Percentiles rank a stretch among this genome's conserved stretches.
These are phyloP conservation scores for Merops nubicus DNA, from an alignment of 2,113 vertebrate species.

Conservation along the genomic window DNA sequence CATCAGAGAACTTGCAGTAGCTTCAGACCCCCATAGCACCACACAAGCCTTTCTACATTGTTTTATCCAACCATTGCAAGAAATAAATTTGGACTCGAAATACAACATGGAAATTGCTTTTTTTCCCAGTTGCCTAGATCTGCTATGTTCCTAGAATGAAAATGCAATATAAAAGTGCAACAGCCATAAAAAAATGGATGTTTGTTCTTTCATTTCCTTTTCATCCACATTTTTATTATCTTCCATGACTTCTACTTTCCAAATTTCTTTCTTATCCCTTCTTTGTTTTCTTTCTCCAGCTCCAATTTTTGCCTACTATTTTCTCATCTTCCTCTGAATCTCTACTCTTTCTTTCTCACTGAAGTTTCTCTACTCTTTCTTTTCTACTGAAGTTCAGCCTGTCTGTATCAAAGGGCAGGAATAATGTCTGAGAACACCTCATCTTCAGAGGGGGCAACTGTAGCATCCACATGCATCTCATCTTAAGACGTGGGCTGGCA, in stretches of 20 bases:
- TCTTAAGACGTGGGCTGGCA: neutral
- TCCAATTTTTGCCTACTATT: neutral
- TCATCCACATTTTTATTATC: neutral
- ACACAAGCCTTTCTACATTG: neutral
- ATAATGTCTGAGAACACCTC: fast-evolving
- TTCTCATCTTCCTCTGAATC: neutral
- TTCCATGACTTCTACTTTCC: neutral
- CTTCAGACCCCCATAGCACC: neutral
- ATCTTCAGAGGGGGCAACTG: neutral
- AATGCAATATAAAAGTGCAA: neutral
- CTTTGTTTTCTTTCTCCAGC: neutral
- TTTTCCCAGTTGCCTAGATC: neutral
- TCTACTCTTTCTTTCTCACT: neutral
- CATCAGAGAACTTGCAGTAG: neutral
- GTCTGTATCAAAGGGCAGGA: neutral
- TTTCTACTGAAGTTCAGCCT: neutral
- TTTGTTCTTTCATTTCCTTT: neutral
- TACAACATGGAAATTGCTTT: neutral
- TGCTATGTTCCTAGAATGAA: neutral
- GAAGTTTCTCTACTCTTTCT: neutral
- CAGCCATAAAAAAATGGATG: neutral
- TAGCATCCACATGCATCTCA: neutral
- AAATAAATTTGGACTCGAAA: neutral
- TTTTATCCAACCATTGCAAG: neutral
- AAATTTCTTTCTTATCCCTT: neutral